phyloP scores from a whole-genome alignment of 2,797 vertebrate species.

The Hydrolagus colliei region DNA sequence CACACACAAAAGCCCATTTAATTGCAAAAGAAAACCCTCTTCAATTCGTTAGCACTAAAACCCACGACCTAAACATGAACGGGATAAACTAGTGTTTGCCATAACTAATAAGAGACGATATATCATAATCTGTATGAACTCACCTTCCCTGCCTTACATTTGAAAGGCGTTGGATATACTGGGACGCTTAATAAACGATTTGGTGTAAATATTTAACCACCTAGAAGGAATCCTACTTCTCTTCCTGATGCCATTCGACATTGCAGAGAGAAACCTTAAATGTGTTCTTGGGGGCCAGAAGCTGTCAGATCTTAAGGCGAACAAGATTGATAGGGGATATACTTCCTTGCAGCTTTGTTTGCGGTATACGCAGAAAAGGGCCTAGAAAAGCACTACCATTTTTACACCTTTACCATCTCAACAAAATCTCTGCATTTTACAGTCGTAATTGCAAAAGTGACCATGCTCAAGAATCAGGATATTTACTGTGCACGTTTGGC shows the following conservation, averaged over 20 bases:
- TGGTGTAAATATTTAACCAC: neutral
- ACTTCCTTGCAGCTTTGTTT: constrained; percentile 94
- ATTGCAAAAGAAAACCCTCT: constrained; percentile 48
- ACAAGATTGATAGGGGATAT: constrained; percentile 93
- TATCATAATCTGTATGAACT: constrained; percentile 8
- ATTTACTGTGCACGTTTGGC: neutral
- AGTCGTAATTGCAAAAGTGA: constrained; percentile 46
- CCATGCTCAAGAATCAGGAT: neutral
- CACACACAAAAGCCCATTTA: constrained; percentile 64
- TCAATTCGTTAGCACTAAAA: constrained; percentile 39
- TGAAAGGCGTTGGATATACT: neutral
- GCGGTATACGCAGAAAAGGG: constrained; percentile 83
- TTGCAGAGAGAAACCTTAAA: constrained; percentile 86
- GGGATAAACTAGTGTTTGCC: neutral
- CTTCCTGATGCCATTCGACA: constrained; percentile 80
- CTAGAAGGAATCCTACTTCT: constrained; percentile 60
- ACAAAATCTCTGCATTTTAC: constrained; percentile 47
- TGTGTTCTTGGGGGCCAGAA: constrained; percentile 94
- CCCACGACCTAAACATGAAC: constrained; percentile 33
- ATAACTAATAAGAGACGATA: neutral
- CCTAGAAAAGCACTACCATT: constrained; percentile 42
- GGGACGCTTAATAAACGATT: neutral
- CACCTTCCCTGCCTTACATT: neutral
- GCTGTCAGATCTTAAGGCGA: constrained; percentile 97
- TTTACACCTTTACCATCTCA: constrained; percentile 60